phyloP scores from a whole-genome alignment of 2,113 vertebrate species.

The Pristiophorus japonicus region DNA sequence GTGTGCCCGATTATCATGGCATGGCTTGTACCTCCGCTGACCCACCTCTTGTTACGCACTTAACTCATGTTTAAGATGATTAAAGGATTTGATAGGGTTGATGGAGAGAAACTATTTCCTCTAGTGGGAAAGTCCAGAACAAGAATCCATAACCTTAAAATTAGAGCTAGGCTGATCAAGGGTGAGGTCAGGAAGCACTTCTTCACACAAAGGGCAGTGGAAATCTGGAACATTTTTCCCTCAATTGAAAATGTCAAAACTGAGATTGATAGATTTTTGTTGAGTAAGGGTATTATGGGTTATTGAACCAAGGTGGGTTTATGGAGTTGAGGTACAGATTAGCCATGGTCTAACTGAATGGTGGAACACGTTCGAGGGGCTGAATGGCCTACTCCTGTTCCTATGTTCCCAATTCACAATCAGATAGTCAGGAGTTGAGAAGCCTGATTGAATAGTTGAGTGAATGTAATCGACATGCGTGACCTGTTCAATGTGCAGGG shows the following conservation, averaged over 20 bases:
- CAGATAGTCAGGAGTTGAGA: background rate
- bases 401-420: background rate
- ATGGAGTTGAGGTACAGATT: background rate
- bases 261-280: background rate
- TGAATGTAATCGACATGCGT: background rate
- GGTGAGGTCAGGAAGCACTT: background rate
- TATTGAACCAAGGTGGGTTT: background rate
- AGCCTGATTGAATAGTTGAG: background rate
- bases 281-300: background rate
- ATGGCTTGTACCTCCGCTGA: background rate
- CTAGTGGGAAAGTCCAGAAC: background rate
- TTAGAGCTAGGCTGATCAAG: background rate
- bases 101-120: background rate
- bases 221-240: background rate
- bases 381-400: background rate
- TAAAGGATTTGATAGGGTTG: background rate
- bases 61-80: background rate
- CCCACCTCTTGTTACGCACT: background rate
- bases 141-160: background rate
- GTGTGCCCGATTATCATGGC: background rate
- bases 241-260: background rate
- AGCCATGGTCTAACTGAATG: background rate
- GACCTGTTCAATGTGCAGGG: background rate
- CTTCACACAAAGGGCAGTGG: background rate
- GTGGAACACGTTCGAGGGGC: background rate